Evolutionary conservation across 2,113 vertebrate species (phyloP), one percentile per base, ranked within the genome.

Genomic region (Crypturellus undulatus): DNA sequence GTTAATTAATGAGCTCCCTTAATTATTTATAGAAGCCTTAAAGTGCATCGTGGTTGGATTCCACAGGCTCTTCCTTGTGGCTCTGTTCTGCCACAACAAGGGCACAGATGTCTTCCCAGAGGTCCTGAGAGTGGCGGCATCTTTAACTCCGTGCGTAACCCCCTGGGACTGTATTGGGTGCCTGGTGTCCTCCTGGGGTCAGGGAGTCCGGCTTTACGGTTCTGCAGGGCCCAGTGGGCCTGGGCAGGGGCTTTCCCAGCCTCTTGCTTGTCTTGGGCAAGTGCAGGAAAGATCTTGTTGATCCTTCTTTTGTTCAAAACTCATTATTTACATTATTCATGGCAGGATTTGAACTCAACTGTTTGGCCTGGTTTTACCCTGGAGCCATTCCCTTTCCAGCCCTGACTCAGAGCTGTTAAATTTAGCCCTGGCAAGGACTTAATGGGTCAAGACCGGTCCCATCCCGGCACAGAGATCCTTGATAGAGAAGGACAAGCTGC

Each of bases 11-110:
- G 88, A 93, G 36, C 40, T 54, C 45, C 28, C 25, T 97, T 81
- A 81, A 96, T 95, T 96, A 96, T 96, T 96, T 93, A 93, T 93
- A 65, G 92, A 79, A 91, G 28, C 72, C 75, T 87, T 93, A 82
- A 79, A 81, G 94, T 26, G 90, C 86, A 67, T 56, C 58, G 67
- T 87, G 54, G 40, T 87, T 95, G 80, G 70, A 79, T 84, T 88
- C 62, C 77, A 83, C 4, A 34, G 62, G 22, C 36, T 87, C 24
- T 76, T 77, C 65, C 43, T 62, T 89, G 79, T 36, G 12, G 56
- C 51, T 4, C 12, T 40, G 68, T 26, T 93, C 36, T 58, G 90
- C 82, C 93, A 58, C 47, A 36, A 72, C 38, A 90, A 75, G 76
- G 79, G 62, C 93, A 91, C 71, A 51, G 8, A 43, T n/a, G 45